Base-by-base conservation (phyloP, 2,888 invertebrate species). In the Euplexia lucipara region DNA sequence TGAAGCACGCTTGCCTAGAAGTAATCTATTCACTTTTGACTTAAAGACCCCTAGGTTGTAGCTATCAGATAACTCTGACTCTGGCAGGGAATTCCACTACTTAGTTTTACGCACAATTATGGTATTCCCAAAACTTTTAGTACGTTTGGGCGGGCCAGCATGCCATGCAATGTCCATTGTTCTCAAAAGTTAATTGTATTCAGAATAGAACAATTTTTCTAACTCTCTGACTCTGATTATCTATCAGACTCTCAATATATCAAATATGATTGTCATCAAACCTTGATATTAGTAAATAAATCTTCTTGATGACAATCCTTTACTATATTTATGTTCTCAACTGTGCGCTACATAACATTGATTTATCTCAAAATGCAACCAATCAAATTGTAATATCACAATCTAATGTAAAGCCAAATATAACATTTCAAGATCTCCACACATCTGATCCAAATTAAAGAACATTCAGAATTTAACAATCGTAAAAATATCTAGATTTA, bases 401-500 rank as follows among this genome's bases (percentile, higher is more conserved):
- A 20, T 56, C n/a, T 44, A 20, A 60, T 53, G 18, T 58, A 32
- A 51, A 49, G 41, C 9, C 39, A 52, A 64, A 61, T 48, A 53
- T 51, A 51, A 41, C 39, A 53, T 61, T 39, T 41, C 39, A 51
- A 69, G 54, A 58, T 63, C 72, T 70, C 47, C 58, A 56, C 70
- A 65, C 45, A 66, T 74, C 57, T 58, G 57, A 56, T 70, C 30
- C 63, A 39, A 72, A 70, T 78, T 78, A 79, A 79, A 79, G 68
- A 70, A 61, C 74, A 77, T 79, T 82, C 73, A 76, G 73, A 75
- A 73, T 72, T 79, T 75, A 81, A 86, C 80, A 73, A 65, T 82
- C 83, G 82, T 85, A 86, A 85, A 84, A 88, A 88, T 86, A 83
- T 83, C 84, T 80, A 83, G 83, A 88, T 88, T 88, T 89, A 89